A percentile compares a stretch with the other conserved stretches of the same genome.
phyloP scores from a whole-genome alignment of 2,797 vertebrate species.

The Petrocephalus sullivani region DNA sequence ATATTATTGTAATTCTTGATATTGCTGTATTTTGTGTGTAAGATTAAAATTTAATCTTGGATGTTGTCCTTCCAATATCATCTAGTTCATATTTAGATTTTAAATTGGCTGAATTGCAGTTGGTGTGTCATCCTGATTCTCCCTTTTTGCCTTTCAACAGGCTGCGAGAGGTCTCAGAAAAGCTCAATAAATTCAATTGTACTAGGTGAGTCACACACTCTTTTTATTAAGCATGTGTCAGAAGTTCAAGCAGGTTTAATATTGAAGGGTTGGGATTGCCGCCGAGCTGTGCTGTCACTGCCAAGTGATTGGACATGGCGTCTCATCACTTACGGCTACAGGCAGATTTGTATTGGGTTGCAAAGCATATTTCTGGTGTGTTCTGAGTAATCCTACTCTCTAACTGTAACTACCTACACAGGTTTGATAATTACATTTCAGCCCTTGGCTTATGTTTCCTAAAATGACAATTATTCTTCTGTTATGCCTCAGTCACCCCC shows the following conservation, averaged over 20 bases:
- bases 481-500: slow-evolving; percentile 75
- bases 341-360: background rate
- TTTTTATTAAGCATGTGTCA: background rate
- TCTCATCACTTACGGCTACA: background rate
- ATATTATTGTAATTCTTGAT: background rate
- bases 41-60: background rate
- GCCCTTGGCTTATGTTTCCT: background rate
- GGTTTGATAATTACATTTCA: background rate
- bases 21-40: background rate
- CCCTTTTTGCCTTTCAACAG: slow-evolving; percentile 40
- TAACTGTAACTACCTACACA: background rate
- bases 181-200: slow-evolving; percentile 75
- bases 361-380: background rate
- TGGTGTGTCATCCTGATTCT: background rate
- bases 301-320: background rate
- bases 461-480: background rate
- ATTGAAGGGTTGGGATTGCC: background rate
- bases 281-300: background rate
- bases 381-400: background rate
- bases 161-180: slow-evolving; percentile 76
- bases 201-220: slow-evolving; percentile 60
- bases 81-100: background rate
- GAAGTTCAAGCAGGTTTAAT: background rate
- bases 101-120: background rate
- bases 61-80: background rate